Evolutionary conservation across 2,797 vertebrate species (phyloP), one percentile per base, ranked within the genome.

Genomic region (Leptoclinus maculatus): DNA sequence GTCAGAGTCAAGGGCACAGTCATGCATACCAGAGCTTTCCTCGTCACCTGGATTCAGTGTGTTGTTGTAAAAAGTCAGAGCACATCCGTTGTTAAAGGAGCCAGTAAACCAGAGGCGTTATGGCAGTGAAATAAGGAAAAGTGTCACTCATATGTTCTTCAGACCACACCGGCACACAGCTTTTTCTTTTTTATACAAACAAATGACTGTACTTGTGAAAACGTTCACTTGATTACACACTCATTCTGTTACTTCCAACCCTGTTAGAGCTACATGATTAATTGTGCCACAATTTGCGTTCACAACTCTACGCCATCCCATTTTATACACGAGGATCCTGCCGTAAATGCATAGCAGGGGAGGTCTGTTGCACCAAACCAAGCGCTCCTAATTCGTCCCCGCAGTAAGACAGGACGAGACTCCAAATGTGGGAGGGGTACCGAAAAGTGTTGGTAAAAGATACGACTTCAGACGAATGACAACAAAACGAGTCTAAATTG

Each of bases 1-100:
- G 43, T 85, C 66, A 78, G 72, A 76, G 76, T 82, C 66, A 58
- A 78, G 76, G 65, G 32, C 67, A 87, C 66, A 69, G 64, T 66
- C 76, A 71, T 73, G 80, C 69, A 76, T 62, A 70, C 45, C 74
- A 68, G 57, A 82, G 79, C 60, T 77, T 83, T 74, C 23, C 77
- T 27, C 53, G 69, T 74, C 79, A 72, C 59, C 47, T 60, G 63
- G 12, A 66, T 60, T 67, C 41, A 58, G 16, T 34, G 39, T 43
- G 36, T 75, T 73, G 39, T 67, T 57, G 8, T 72, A n/a, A 62
- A 73, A 85, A 76, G 62, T 23, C 56, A 71, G 74, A 68, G 63
- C 38, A 74, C 32, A 51, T 71, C 63, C 27, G 5, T 21, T 32
- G 1, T 78, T 68, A 66, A 34, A 62, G 41, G 39, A 7, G 2